Evolutionary conservation across 2,888 invertebrate genomes (phyloP).

Genomic region (Boloria selene): DNA sequence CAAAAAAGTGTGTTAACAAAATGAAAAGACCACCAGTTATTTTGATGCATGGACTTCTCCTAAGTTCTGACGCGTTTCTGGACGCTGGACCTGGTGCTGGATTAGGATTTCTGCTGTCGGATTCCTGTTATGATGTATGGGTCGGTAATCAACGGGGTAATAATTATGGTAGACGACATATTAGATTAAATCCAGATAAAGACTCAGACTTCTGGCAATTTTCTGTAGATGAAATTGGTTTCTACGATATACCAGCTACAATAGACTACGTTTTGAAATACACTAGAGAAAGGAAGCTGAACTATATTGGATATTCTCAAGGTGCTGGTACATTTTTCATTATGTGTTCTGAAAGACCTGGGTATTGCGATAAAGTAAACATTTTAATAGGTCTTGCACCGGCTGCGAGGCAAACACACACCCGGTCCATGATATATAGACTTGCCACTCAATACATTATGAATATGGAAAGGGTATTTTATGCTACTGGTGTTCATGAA

Average conservation of each 20-base stretch:
- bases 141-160: slow-evolving; percentile 59
- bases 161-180: slow-evolving; percentile 80
- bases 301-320: slow-evolving; percentile 88
- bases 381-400: slow-evolving; percentile 85
- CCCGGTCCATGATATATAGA: slow-evolving; percentile 56
- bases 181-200: slow-evolving; percentile 53
- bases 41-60: slow-evolving; percentile 65
- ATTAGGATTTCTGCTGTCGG: slow-evolving; percentile 49
- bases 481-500: slow-evolving; percentile 51
- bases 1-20: slow-evolving; percentile 46
- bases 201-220: slow-evolving; percentile 74
- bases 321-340: slow-evolving; percentile 86
- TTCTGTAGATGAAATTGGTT: slow-evolving; percentile 88
- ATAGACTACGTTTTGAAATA: slow-evolving; percentile 59
- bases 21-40: slow-evolving; percentile 54
- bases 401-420: slow-evolving; percentile 72
- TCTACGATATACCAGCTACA: slow-evolving; percentile 87
- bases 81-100: slow-evolving; percentile 59
- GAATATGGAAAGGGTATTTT: slow-evolving; percentile 46
- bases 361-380: slow-evolving; percentile 84
- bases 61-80: slow-evolving; percentile 61
- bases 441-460: slow-evolving; percentile 40
- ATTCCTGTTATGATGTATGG: slow-evolving; percentile 54
- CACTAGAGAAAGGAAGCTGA: slow-evolving; percentile 53
- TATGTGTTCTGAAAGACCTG: slow-evolving; percentile 84